Conservation (phyloP, 2,888 invertebrate genomes). For the Drosophila monieri region DNA sequence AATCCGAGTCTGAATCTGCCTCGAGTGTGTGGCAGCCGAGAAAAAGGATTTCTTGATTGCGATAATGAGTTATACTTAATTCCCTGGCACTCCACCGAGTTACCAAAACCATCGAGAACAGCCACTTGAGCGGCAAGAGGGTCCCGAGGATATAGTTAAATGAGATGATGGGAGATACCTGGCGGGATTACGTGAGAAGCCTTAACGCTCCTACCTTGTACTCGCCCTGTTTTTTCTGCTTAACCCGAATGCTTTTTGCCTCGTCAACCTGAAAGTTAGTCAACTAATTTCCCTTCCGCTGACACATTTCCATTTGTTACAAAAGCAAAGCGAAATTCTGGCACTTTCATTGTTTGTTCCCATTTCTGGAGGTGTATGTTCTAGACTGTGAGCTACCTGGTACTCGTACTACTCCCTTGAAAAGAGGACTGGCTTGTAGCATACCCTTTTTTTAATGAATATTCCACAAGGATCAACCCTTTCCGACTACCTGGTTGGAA, state of each 20-base stretch:
- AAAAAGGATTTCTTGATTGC: slow-evolving; percentile 77
- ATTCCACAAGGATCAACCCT: neutral
- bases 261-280: slow-evolving; percentile 3
- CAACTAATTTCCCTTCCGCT: slow-evolving; percentile 67
- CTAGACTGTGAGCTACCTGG: neutral
- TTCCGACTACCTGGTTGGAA: slow-evolving; percentile 20
- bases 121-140: slow-evolving; percentile 25
- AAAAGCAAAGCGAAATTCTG: slow-evolving; percentile 60
- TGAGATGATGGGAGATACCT: neutral
- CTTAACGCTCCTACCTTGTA: no score
- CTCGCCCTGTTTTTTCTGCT: no score
- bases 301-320: slow-evolving; percentile 54
- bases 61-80: slow-evolving; percentile 78
- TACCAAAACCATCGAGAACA: neutral
- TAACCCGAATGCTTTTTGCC: neutral
- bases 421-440: neutral
- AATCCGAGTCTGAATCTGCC: slow-evolving; percentile 20
- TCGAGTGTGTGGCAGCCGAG: slow-evolving; percentile 56
- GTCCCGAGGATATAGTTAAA: neutral
- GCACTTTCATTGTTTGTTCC: slow-evolving; percentile 52
- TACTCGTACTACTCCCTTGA: neutral
- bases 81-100: slow-evolving; percentile 27
- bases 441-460: neutral
- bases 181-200: neutral
- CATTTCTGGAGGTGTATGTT: slow-evolving; percentile 9